These are phyloP conservation scores for Sialis lutaria DNA, from an alignment of 2,888 invertebrate species.

Conservation along the genomic window DNA sequence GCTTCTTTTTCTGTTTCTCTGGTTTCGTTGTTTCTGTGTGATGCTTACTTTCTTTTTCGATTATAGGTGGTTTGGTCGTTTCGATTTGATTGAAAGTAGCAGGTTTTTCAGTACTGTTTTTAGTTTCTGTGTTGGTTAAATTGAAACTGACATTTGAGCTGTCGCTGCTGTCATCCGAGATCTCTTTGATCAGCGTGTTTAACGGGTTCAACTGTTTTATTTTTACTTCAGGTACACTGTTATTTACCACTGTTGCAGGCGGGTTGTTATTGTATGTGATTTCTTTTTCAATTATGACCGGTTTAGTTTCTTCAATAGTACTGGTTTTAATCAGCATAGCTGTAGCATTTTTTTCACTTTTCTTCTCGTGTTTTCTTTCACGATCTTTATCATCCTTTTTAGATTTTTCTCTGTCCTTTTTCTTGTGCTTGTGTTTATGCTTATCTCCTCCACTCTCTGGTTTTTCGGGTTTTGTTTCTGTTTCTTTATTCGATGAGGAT, in stretches of 20 bases:
- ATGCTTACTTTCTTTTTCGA: too few relatives aligned
- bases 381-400: slow-evolving; percentile 33
- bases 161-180: slow-evolving; percentile 3
- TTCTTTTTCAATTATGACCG: slow-evolving; percentile 14
- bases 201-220: slow-evolving; percentile 5
- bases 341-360: slow-evolving; percentile 13
- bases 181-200: background rate
- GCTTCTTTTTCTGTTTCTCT: slow-evolving; percentile 20
- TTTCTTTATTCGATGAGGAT: slow-evolving; percentile 13
- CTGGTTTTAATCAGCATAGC: slow-evolving; percentile 4
- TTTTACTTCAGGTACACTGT: slow-evolving; percentile 8
- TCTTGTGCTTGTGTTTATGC: slow-evolving; percentile 34
- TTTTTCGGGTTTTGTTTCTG: slow-evolving; percentile 19
- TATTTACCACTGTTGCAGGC: slow-evolving; percentile 10
- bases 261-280: slow-evolving; percentile 10
- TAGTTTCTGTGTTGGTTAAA: slow-evolving; percentile 27
- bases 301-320: slow-evolving; percentile 12
- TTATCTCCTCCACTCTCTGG: slow-evolving; percentile 21
- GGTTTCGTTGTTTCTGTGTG: slow-evolving; percentile 5
- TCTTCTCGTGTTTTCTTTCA: slow-evolving; percentile 22
- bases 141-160: background rate
- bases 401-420: slow-evolving; percentile 28
- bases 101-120: slow-evolving; percentile 11
- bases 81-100: background rate
- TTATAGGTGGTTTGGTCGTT: slow-evolving; percentile 5